These are phyloP conservation scores for Imbricaverruca yamaguchii DNA, from an alignment of 2,888 invertebrate genomes.

Conservation along the genomic window DNA sequence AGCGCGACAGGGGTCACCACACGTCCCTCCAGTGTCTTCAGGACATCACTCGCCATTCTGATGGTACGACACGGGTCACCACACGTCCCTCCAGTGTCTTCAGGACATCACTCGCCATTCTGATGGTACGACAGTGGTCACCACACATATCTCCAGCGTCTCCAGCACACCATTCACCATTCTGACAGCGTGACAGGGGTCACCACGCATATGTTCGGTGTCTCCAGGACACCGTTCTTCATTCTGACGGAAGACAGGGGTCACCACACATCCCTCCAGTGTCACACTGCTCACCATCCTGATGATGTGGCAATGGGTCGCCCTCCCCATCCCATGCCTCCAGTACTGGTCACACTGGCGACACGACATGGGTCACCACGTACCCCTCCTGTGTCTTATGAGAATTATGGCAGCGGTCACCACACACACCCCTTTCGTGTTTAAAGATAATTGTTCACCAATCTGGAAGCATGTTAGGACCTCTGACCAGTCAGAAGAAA, in stretches of 20 bases:
- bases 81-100: constrained; percentile 29
- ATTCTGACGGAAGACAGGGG: constrained; percentile 36
- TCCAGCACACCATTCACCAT: constrained; percentile 42
- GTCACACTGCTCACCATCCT: constrained; percentile 60
- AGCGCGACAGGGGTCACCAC: constrained; percentile 27
- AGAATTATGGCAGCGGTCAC: constrained; percentile 29
- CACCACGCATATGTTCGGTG: no score
- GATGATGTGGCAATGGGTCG: constrained; percentile 43
- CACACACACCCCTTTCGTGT: constrained; percentile 30
- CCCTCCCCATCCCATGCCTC: constrained; percentile 1
- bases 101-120: constrained; percentile 57
- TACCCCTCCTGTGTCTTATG: constrained; percentile 28
- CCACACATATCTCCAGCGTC: constrained; percentile 31
- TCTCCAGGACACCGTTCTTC: no score
- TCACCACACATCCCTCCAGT: constrained; percentile 60
- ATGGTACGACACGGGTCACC: constrained; percentile 39
- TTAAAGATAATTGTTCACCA: constrained; percentile 54
- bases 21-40: constrained; percentile 38
- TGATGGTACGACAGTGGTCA: constrained; percentile 41
- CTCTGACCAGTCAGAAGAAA: no score
- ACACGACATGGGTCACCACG: constrained; percentile 33
- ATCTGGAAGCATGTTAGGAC: constrained; percentile 45
- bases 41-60: constrained; percentile 55
- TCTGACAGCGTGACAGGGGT: neutral
- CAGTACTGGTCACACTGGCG: no score